Conservation (phyloP, 2,888 invertebrate species). For the Diadromus collaris region DNA sequence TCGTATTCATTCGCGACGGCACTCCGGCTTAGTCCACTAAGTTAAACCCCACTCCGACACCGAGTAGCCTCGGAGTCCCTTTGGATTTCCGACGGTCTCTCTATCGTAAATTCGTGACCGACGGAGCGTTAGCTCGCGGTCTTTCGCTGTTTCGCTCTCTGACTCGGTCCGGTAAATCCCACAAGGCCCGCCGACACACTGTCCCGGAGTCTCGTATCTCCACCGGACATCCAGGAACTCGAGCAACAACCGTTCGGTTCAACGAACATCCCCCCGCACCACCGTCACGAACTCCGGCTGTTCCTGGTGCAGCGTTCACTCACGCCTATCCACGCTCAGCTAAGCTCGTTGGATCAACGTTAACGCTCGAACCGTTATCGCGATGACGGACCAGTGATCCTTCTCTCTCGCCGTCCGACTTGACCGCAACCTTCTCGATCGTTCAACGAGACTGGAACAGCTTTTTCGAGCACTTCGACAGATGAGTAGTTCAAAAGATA, state of each 20-base stretch:
- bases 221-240: constrained; percentile 49
- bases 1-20: neutral
- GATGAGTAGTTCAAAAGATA: neutral
- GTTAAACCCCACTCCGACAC: constrained; percentile 4
- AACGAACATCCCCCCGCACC: constrained; percentile 36
- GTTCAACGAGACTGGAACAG: constrained; percentile 1
- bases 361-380: constrained; percentile 51
- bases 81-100: constrained; percentile 42
- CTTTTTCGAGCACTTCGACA: neutral
- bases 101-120: constrained; percentile 44
- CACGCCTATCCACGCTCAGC: constrained; percentile 42
- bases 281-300: constrained; percentile 5
- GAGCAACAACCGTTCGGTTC: constrained; percentile 53
- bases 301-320: constrained; percentile 41
- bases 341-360: constrained; percentile 53
- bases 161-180: constrained; percentile 49
- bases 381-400: constrained; percentile 46
- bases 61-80: constrained; percentile 18
- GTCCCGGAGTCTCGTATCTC: constrained; percentile 44
- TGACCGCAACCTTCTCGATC: constrained; percentile 5
- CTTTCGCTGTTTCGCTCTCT: constrained; percentile 3
- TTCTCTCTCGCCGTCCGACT: neutral
- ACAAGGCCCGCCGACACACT: constrained; percentile 45
- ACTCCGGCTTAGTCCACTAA: constrained; percentile 2
- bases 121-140: constrained; percentile 45